These are phyloP conservation scores for Acropora tenuis DNA, from an alignment of 64 coral and sea anemone genomes.

Conservation along the genomic window DNA sequence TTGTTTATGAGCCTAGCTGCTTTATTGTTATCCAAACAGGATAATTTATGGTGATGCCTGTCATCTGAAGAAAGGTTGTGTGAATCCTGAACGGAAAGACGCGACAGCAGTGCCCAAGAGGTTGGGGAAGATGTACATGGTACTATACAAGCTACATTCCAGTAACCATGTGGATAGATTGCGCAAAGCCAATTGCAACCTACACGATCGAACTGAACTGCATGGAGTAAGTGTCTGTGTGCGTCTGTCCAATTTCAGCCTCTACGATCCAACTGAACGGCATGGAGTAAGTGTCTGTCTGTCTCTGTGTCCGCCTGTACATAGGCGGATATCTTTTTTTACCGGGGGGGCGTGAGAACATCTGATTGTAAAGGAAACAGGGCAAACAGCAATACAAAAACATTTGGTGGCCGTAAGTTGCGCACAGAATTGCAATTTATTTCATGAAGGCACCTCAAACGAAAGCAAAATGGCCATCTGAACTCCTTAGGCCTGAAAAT, in stretches of 20 bases:
- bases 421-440: too few relatives aligned
- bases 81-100: neutral
- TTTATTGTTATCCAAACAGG: neutral
- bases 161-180: neutral
- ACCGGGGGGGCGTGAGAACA: too few relatives aligned
- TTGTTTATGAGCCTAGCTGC: too few relatives aligned
- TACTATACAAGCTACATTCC: neutral
- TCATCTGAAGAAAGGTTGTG: neutral
- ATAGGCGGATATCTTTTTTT: too few relatives aligned
- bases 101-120: neutral
- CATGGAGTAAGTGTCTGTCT: neutral
- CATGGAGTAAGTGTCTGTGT: neutral
- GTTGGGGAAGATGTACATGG: neutral
- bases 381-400: too few relatives aligned
- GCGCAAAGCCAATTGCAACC: neutral
- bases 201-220: neutral
- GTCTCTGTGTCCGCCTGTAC: too few relatives aligned
- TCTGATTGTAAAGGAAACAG: too few relatives aligned
- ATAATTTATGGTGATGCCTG: neutral
- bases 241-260: neutral
- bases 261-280: neutral
- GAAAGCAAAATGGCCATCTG: too few relatives aligned
- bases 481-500: too few relatives aligned
- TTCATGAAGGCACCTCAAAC: too few relatives aligned
- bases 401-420: too few relatives aligned